phyloP scores from a whole-genome alignment of 2,113 vertebrate species.

The Limnothrissa miodon region DNA sequence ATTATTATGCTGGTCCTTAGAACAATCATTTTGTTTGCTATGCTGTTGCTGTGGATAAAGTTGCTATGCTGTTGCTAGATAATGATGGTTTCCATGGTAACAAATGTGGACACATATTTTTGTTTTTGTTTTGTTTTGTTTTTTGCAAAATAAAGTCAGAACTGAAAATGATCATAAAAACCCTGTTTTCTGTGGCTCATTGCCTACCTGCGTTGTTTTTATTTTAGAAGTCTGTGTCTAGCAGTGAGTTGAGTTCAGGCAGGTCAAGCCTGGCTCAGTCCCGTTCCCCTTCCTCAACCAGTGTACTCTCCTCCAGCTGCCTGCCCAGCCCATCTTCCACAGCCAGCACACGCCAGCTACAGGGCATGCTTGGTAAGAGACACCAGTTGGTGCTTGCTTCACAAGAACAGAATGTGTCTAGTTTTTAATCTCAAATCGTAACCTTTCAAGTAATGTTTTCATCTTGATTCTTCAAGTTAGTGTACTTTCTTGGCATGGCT shows the following conservation, averaged over 20 bases:
- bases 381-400: background rate
- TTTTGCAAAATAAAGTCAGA: too few species aligned
- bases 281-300: slow-evolving; percentile 83
- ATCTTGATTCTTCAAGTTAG: background rate
- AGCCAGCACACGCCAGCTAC: slow-evolving; percentile 82
- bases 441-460: background rate
- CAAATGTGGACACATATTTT: too few species aligned
- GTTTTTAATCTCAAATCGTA: background rate
- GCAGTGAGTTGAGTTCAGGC: slow-evolving; percentile 78
- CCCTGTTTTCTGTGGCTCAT: too few species aligned
- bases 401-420: background rate
- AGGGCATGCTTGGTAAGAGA: slow-evolving; percentile 81
- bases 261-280: slow-evolving; percentile 73
- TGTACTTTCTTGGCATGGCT: background rate
- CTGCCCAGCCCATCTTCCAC: slow-evolving; percentile 86
- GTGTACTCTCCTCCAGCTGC: slow-evolving; percentile 80
- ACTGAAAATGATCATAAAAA: too few species aligned
- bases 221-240: slow-evolving; percentile 59
- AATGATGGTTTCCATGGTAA: too few species aligned
- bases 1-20: too few species aligned
- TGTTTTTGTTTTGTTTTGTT: too few species aligned
- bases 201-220: too few species aligned
- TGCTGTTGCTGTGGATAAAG: too few species aligned
- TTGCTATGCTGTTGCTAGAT: too few species aligned
- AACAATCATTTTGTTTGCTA: too few species aligned